These are phyloP conservation scores for Trissolcus brochymenae DNA, from an alignment of 2,888 invertebrate genomes.

Conservation along the genomic window DNA sequence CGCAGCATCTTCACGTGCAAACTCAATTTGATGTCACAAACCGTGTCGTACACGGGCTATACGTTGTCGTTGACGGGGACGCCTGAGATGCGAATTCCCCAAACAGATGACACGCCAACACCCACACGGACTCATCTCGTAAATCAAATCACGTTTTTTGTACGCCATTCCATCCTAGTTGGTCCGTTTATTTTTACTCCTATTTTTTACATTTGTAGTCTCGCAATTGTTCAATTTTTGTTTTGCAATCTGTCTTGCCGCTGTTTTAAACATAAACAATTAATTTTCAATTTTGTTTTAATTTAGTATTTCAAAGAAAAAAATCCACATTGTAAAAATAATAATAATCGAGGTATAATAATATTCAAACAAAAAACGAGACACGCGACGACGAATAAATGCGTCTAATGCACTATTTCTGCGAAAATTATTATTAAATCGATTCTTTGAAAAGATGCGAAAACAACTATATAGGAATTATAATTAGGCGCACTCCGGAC, in stretches of 20 bases:
- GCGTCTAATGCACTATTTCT: slow-evolving; percentile 27
- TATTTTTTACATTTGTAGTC: too few species aligned
- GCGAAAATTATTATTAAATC: slow-evolving; percentile 39
- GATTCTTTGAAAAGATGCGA: slow-evolving; percentile 36
- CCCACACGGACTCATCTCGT: slow-evolving; percentile 18
- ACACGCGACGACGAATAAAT: slow-evolving; percentile 23
- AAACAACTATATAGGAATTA: slow-evolving; percentile 37
- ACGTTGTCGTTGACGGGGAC: slow-evolving; percentile 15
- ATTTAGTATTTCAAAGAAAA: background rate
- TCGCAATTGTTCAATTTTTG: background rate
- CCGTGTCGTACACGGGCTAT: slow-evolving; percentile 27
- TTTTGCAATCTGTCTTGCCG: background rate
- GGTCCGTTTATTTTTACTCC: background rate
- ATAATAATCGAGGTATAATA: slow-evolving; percentile 4
- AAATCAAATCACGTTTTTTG: slow-evolving; percentile 3
- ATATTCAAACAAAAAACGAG: slow-evolving; percentile 16
- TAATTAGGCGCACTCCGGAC: slow-evolving; percentile 28
- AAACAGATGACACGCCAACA: slow-evolving; percentile 15
- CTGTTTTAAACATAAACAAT: background rate
- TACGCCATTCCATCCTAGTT: background rate
- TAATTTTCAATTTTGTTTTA: background rate
- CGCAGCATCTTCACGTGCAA: slow-evolving; percentile 24
- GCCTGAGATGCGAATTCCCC: slow-evolving; percentile 21
- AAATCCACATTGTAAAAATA: slow-evolving; percentile 16
- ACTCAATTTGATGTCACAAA: slow-evolving; percentile 36